Conservation (phyloP, 2,797 vertebrate genomes). For the Pangasius macronema region DNA sequence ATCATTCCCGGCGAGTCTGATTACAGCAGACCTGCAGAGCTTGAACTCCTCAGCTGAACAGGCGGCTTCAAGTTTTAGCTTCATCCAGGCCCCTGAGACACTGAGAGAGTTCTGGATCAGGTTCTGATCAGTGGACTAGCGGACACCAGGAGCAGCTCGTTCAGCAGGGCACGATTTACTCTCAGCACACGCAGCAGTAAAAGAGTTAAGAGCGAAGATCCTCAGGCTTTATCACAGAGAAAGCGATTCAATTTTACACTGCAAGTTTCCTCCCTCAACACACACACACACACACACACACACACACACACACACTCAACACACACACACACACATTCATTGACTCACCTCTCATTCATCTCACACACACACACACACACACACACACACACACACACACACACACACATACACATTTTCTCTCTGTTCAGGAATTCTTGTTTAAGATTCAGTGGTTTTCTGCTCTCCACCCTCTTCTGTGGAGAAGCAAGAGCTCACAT, state of each 20-base stretch:
- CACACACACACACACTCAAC: too few species aligned
- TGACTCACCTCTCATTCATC: not conserved
- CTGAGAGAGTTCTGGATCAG: not conserved
- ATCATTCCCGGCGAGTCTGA: not conserved
- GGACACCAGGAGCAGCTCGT: not conserved
- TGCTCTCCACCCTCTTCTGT: constrained; percentile 74
- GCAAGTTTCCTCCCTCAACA: not conserved
- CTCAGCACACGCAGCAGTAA: not conserved
- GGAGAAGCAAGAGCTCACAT: constrained; percentile 66
- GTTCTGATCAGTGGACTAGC: not conserved
- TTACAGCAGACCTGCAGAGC: not conserved
- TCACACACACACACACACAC: not conserved
- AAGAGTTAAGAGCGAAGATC: not conserved
- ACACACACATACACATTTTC: not conserved
- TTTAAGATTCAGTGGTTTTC: constrained; percentile 82
- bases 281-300: not conserved
- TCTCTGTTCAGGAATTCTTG: not conserved
- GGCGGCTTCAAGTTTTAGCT: not conserved
- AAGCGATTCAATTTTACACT: not conserved
- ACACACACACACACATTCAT: not conserved
- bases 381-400: not conserved
- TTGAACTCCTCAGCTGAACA: not conserved
- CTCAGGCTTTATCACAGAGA: not conserved
- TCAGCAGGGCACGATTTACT: not conserved
- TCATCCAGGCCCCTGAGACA: not conserved